Percentiles rank a stretch among this genome's conserved stretches.
These are phyloP conservation scores for Lithophane leautieri DNA, from an alignment of 2,888 invertebrate species.

Conservation along the genomic window DNA sequence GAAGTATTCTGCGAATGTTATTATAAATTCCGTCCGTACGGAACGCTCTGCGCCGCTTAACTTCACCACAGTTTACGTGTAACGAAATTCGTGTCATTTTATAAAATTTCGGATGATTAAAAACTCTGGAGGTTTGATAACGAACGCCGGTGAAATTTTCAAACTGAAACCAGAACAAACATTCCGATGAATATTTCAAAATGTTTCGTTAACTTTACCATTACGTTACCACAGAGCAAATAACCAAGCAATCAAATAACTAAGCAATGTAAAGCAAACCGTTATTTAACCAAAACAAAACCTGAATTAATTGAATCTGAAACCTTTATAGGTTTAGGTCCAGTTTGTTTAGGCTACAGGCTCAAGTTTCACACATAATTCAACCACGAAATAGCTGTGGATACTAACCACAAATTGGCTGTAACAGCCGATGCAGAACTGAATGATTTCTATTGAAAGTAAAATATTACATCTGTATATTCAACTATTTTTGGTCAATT, in stretches of 20 bases:
- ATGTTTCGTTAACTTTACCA: slow-evolving; percentile 40
- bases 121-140: slow-evolving; percentile 65
- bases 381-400: slow-evolving; percentile 31
- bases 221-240: slow-evolving; percentile 47
- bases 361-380: slow-evolving; percentile 48
- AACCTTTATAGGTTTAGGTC: slow-evolving; percentile 52
- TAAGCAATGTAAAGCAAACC: slow-evolving; percentile 32
- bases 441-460: neutral
- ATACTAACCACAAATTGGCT: slow-evolving; percentile 39
- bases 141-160: slow-evolving; percentile 65
- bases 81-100: slow-evolving; percentile 68
- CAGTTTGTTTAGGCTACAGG: slow-evolving; percentile 51
- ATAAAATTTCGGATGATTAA: slow-evolving; percentile 65
- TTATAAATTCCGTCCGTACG: slow-evolving; percentile 70
- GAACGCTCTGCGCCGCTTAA: slow-evolving; percentile 59
- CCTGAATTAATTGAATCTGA: slow-evolving; percentile 55
- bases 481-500: neutral
- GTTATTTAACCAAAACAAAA: slow-evolving; percentile 46
- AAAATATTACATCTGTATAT: neutral
- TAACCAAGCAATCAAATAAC: slow-evolving; percentile 30
- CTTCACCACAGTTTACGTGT: slow-evolving; percentile 66
- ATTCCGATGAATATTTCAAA: slow-evolving; percentile 54
- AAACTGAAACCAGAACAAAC: slow-evolving; percentile 50
- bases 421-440: slow-evolving; percentile 1
- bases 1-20: slow-evolving; percentile 71